A percentile compares a stretch with the other conserved stretches of the same genome.
phyloP scores from a whole-genome alignment of 2,888 invertebrate genomes.

The Keiferia lycopersicella region DNA sequence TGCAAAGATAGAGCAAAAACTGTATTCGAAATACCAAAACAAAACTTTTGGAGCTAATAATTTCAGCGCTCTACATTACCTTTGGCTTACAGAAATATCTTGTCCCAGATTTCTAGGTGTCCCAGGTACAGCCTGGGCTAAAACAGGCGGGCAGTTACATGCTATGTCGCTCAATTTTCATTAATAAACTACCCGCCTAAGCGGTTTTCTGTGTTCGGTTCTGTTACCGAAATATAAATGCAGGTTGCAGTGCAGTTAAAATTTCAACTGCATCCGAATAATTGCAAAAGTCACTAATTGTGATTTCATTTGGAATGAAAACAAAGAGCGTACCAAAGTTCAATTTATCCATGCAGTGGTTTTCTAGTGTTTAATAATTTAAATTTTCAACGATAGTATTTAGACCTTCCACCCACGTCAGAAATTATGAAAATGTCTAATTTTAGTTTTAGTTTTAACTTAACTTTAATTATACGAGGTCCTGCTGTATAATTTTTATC shows the following conservation, averaged over 20 bases:
- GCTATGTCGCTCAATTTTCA: conserved; percentile 78
- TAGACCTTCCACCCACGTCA: too few relatives aligned
- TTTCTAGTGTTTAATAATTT: too few relatives aligned
- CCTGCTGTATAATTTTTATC: too few relatives aligned
- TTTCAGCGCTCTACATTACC: conserved; percentile 12
- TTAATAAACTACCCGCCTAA: conserved; percentile 75
- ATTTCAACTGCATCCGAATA: background rate
- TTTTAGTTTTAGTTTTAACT: too few relatives aligned
- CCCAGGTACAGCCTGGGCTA: conserved; percentile 59
- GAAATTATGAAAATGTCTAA: too few relatives aligned
- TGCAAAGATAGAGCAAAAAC: too few relatives aligned
- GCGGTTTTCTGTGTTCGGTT: conserved; percentile 76
- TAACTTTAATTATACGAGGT: too few relatives aligned
- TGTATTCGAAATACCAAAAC: too few relatives aligned
- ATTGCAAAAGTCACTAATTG: conserved; percentile 15
- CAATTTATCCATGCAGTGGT: too few relatives aligned
- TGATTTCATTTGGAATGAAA: background rate
- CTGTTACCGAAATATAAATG: conserved; percentile 58
- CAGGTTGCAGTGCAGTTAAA: conserved; percentile 34
- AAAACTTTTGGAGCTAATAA: background rate
- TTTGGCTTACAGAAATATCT: conserved; percentile 52
- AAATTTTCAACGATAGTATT: too few relatives aligned
- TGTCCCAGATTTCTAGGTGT: conserved; percentile 64
- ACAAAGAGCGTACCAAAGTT: too few relatives aligned
- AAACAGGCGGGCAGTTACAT: conserved; percentile 62